Percentiles rank a stretch among this genome's conserved stretches.
These are phyloP conservation scores for Athalia circularis DNA, from an alignment of 2,888 invertebrate genomes.

Conservation along the genomic window DNA sequence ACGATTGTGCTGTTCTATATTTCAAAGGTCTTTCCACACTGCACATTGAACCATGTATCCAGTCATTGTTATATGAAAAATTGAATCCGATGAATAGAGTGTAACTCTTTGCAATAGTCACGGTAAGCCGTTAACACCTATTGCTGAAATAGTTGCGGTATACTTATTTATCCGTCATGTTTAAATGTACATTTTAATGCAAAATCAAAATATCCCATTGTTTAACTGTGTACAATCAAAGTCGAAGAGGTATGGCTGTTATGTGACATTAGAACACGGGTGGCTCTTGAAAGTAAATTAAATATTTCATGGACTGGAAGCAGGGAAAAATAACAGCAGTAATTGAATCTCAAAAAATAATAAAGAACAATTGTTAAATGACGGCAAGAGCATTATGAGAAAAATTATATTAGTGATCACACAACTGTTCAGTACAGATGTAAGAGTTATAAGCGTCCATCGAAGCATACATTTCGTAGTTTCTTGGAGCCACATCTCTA, in stretches of 20 bases:
- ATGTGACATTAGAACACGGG: not conserved
- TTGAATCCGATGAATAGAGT: slow-evolving; percentile 36
- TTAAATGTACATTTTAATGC: slow-evolving; percentile 20
- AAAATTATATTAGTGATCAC: not conserved
- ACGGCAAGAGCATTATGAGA: too few relatives aligned
- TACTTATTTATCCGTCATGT: slow-evolving; percentile 15
- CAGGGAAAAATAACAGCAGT: not conserved
- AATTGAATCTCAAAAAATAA: slow-evolving; percentile 7
- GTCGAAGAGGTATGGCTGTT: slow-evolving; percentile 29
- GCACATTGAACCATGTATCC: slow-evolving; percentile 43
- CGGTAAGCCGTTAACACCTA: slow-evolving; percentile 25
- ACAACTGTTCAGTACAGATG: too few relatives aligned
- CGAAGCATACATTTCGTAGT: slow-evolving; percentile 11
- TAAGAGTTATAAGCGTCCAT: slow-evolving; percentile 32
- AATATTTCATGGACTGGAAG: slow-evolving; percentile 9
- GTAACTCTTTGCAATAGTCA: slow-evolving; percentile 40
- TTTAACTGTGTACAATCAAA: slow-evolving; percentile 31
- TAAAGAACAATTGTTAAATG: not conserved
- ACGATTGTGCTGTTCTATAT: slow-evolving; percentile 51
- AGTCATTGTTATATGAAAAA: slow-evolving; percentile 40
- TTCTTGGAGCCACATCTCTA: slow-evolving; percentile 29
- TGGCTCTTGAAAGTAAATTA: not conserved
- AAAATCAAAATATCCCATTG: not conserved
- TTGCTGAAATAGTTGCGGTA: slow-evolving; percentile 23
- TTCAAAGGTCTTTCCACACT: slow-evolving; percentile 48